A percentile compares a stretch with the other conserved stretches of the same genome.
Conservation (phyloP, 2,888 invertebrate species). For the Polydrusus tereticollis region DNA sequence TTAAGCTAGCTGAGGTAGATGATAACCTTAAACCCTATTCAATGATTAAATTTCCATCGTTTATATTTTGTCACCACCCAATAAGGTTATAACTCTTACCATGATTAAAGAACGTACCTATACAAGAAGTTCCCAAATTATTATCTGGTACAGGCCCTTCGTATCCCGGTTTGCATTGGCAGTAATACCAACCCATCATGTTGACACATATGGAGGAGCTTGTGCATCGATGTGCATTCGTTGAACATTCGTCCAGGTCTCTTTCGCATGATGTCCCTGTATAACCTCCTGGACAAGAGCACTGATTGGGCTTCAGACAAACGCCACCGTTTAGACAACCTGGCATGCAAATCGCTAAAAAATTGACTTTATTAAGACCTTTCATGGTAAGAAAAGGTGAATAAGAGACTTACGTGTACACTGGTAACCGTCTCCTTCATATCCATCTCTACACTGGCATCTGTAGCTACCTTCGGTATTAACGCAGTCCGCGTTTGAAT, state of each 20-base stretch:
- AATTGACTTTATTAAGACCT: background rate
- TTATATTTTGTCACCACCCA: too few species aligned
- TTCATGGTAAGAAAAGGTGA: background rate
- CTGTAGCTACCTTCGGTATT: slow-evolving; percentile 87
- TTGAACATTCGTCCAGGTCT: slow-evolving; percentile 88
- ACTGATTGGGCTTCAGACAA: slow-evolving; percentile 82
- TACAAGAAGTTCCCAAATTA: slow-evolving; percentile 73
- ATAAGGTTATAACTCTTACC: too few species aligned
- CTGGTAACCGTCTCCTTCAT: slow-evolving; percentile 81
- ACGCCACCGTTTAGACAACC: slow-evolving; percentile 87
- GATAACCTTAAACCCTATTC: too few species aligned
- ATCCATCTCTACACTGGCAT: slow-evolving; percentile 81
- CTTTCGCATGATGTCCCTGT: slow-evolving; percentile 86
- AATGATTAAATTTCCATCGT: too few species aligned
- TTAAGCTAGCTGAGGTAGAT: too few species aligned
- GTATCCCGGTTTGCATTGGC: slow-evolving; percentile 86
- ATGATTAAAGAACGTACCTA: too few species aligned
- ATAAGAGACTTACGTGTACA: slow-evolving; percentile 79
- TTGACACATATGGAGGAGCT: slow-evolving; percentile 85
- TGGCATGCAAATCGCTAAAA: slow-evolving; percentile 81
- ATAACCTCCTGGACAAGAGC: slow-evolving; percentile 86
- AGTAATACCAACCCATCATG: slow-evolving; percentile 92
- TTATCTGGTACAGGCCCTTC: slow-evolving; percentile 72
- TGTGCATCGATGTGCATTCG: slow-evolving; percentile 79
- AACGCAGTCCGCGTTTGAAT: slow-evolving; percentile 81